phyloP scores from a whole-genome alignment of 1,140 invertebrate genomes.

The Mycetomoellerius zeteki region DNA sequence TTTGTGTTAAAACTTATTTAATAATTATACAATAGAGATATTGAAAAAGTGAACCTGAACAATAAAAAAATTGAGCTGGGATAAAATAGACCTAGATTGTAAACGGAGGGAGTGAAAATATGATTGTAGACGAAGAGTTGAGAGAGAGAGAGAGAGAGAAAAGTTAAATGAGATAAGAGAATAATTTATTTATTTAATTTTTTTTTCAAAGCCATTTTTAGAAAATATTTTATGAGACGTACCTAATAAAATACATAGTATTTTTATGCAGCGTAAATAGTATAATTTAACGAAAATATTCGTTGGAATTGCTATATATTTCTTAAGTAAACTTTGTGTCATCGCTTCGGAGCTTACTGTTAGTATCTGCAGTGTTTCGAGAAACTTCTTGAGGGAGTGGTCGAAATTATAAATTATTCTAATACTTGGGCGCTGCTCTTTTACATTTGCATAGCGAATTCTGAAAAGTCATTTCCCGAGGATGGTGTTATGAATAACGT shows the following conservation, averaged over 20 bases:
- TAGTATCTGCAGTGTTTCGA: not conserved
- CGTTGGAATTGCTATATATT: conserved; percentile 7
- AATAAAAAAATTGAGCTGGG: too few species aligned
- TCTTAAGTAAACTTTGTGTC: conserved; percentile 34
- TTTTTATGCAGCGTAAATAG: not conserved
- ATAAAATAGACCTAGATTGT: too few species aligned
- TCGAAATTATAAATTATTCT: conserved; percentile 64
- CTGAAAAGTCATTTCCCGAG: conserved; percentile 7
- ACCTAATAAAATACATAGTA: not conserved
- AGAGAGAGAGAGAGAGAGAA: too few species aligned
- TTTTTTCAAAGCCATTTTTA: not conserved
- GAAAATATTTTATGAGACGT: not conserved
- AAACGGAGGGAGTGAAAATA: too few species aligned
- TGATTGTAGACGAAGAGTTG: too few species aligned
- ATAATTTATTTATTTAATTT: not conserved
- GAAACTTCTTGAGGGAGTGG: not conserved
- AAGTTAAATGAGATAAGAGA: not conserved
- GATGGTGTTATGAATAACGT: conserved; percentile 52
- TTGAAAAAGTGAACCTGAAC: too few species aligned
- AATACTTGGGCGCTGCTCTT: not conserved
- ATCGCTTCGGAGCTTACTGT: conserved; percentile 45
- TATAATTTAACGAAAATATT: conserved; percentile 2
- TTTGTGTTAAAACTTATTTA: too few species aligned
- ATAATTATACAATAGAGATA: too few species aligned
- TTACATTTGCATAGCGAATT: conserved; percentile 13